A percentile compares a stretch with the other conserved stretches of the same genome.
Conservation (phyloP, 1,140 invertebrate genomes). For the Brachionus paranguensis region DNA sequence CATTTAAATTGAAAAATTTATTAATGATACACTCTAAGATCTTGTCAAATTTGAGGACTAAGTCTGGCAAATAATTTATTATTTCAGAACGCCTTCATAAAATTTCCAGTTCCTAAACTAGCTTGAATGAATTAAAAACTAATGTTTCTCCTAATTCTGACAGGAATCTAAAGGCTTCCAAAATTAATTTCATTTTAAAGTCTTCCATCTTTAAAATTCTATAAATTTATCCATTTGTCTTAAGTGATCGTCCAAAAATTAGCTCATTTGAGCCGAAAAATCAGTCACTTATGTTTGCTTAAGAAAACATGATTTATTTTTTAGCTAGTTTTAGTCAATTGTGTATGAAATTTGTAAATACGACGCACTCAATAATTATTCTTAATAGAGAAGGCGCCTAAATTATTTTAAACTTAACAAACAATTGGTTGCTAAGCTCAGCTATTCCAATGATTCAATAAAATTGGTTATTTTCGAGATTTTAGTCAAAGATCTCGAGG, state of each 20-base stretch:
- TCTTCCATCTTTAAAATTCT: not conserved
- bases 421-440: conserved; percentile 8
- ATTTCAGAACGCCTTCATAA: not conserved
- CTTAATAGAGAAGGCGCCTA: not conserved
- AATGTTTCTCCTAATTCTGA: not conserved
- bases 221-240: not conserved
- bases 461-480: not conserved
- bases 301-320: not conserved
- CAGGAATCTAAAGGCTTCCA: not conserved
- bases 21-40: not conserved
- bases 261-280: not conserved
- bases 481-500: not conserved
- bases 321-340: not conserved
- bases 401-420: not conserved
- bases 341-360: not conserved
- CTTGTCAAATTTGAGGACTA: not conserved
- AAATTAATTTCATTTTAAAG: not conserved
- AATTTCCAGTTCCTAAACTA: not conserved
- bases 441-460: not conserved
- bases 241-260: not conserved
- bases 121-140: not conserved
- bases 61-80: not conserved
- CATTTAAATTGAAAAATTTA: not conserved
- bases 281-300: not conserved
- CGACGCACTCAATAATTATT: not conserved